Base-by-base conservation (phyloP, 2,888 invertebrate genomes). In the Tigriopus californicus region DNA sequence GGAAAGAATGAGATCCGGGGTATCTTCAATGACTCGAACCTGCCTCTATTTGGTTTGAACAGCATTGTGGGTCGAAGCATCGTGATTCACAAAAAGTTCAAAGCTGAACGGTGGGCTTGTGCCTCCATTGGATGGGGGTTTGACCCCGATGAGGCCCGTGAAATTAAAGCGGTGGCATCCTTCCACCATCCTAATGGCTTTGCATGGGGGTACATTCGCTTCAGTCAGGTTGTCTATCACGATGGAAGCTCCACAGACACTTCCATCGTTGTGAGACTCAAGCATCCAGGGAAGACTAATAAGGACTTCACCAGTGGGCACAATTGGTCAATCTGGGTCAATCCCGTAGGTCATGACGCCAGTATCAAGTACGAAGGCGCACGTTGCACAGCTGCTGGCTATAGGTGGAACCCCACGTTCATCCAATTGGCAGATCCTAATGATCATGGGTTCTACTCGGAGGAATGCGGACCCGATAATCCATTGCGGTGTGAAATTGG, bases 401-500 rank as follows among this genome's bases (percentile, higher is more conserved):
- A 88, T 68, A 78, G 83, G 12, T 90, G 89, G 89, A 90, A 90
- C 76, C 90, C 90, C 0, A 85, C 79, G 73, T 89, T 82, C 67
- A 88, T 88, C 1, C 89, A 90, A 71, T 74, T 90, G 1, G 89
- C 89, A 1, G 87, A 88, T 74, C 89, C 89, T 1, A 75, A 86
- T 46, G 88, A 89, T 88, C 80, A 79, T 56, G 87, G 88, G 62
- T 73, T 88, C 54, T 92, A 92, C 71, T 78, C 76, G 61, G 80
- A 82, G 70, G 90, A 94, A 73, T 94, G 94, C 69, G 84, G 84
- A 0, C 79, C 85, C 0, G 83, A 85, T 70, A 86, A 89, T 67
- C 92, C 91, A 0, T 71, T 90, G 58, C 76, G 92, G 1, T 94
- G 94, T 69, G 84, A 90, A 68, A 85, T 91, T 0, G 94, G 92